phyloP scores from a whole-genome alignment of 1,140 invertebrate species.

The Drosophila eugracilis region DNA sequence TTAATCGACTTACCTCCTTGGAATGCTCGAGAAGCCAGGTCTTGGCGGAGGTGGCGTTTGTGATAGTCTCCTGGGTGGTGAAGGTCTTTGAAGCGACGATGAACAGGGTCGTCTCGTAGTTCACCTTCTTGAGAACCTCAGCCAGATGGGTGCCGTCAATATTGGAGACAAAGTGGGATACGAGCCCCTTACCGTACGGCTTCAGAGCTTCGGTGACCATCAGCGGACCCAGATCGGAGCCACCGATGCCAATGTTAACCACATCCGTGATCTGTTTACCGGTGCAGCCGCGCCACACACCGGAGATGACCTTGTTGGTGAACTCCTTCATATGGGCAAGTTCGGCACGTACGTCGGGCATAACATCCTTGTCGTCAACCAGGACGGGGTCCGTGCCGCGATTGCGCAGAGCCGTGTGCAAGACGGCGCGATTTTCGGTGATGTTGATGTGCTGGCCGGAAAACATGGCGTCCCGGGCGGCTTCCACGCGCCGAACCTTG shows the following conservation, averaged over 20 bases:
- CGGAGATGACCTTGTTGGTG: conserved; percentile 89
- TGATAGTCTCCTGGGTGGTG: conserved; percentile 99
- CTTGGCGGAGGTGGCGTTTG: conserved; percentile 98
- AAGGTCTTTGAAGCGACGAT: conserved; percentile 99
- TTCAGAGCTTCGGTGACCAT: conserved; percentile 99
- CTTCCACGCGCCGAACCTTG: conserved; percentile 92
- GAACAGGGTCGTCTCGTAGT: conserved; percentile 97
- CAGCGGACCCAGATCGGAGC: conserved; percentile 98
- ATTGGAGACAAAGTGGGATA: conserved; percentile 99
- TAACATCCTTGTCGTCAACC: conserved; percentile 96
- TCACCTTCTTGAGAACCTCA: conserved; percentile 95
- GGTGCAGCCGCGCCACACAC: conserved; percentile 91
- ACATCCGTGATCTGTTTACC: conserved; percentile 98
- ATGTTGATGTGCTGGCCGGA: conserved; percentile 98
- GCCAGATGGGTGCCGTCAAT: conserved; percentile 99
- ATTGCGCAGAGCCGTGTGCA: conserved; percentile 98
- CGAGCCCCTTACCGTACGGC: conserved; percentile 94
- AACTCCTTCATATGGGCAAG: conserved; percentile 98
- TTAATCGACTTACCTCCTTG: conserved; percentile 90
- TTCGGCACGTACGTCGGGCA: conserved; percentile 96
- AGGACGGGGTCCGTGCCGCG: conserved; percentile 91
- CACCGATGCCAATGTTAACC: conserved; percentile 99
- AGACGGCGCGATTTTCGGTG: conserved; percentile 97
- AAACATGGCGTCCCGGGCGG: conserved; percentile 97
- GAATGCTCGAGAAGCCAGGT: conserved; percentile 95